Percentiles rank a stretch among this genome's conserved stretches.
Conservation (phyloP, 2,797 vertebrate species). For the Thalassophryne amazonica region DNA sequence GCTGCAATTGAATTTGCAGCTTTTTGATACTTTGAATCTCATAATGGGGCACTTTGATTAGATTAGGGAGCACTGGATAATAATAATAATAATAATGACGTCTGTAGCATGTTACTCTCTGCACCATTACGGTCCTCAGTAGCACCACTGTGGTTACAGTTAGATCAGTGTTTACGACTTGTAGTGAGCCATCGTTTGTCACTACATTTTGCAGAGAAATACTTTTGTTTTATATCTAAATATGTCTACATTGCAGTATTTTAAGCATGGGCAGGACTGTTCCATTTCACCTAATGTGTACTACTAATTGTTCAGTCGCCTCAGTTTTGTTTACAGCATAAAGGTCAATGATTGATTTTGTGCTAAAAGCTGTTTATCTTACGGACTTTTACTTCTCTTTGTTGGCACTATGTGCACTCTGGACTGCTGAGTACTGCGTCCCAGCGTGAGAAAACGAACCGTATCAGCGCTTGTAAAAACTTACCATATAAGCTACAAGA, state of each 20-base stretch:
- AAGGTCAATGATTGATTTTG: constrained; percentile 36
- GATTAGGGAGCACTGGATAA: constrained; percentile 54
- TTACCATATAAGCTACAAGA: constrained; percentile 62
- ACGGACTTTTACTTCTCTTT: constrained; percentile 41
- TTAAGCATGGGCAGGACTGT: constrained; percentile 31
- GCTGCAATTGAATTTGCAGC: constrained; percentile 42
- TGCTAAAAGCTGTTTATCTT: constrained; percentile 46
- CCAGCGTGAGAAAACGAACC: constrained; percentile 40
- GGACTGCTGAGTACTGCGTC: constrained; percentile 48
- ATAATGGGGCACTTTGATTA: constrained; percentile 50
- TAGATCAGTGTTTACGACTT: constrained; percentile 7
- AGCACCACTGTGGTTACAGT: constrained; percentile 15
- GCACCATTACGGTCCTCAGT: constrained; percentile 29
- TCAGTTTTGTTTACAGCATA: constrained; percentile 60
- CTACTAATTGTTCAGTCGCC: constrained; percentile 45
- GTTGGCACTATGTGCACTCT: constrained; percentile 38
- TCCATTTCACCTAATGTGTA: constrained; percentile 25
- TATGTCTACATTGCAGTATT: constrained; percentile 32
- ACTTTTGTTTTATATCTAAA: constrained; percentile 8
- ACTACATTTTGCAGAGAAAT: not conserved
- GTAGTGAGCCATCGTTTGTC: constrained; percentile 9
- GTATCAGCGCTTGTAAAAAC: constrained; percentile 66
- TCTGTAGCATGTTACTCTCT: constrained; percentile 52
- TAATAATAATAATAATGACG: constrained; percentile 36
- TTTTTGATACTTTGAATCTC: constrained; percentile 49